Base-by-base conservation (phyloP, 2,888 invertebrate genomes). In the Cerceris ruficornis region DNA sequence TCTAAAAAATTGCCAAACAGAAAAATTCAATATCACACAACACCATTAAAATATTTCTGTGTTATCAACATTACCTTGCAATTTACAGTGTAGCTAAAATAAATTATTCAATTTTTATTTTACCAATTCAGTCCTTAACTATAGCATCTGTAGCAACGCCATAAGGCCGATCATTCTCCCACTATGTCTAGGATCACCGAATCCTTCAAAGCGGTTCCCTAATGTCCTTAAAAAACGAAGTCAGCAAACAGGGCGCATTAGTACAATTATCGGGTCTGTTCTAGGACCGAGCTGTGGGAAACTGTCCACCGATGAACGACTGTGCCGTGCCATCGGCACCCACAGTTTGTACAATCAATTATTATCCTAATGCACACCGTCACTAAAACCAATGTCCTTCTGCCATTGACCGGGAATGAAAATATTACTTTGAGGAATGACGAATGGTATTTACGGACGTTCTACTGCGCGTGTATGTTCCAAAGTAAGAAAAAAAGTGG, bases 251-350 rank as follows among this genome's bases (percentile, higher is more conserved):
- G 79, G 71, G 58, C 69, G 75, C 76, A 81, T 87, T 87, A 87
- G 87, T 84, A 87, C 86, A 87, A 87, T 87, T 87, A 87, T 87
- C 87, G 81, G 62, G 58, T 72, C 74, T 68, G 46, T 68, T 76
- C 76, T 72, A 72, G 69, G 67, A 61, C 54, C 55, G 57, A 67
- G 55, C 77, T 87, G 85, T 87, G 87, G 81, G 87, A 87, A 86
- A 86, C 72, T 54, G 73, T 78, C 58, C 75, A 75, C 52, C 65
- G 69, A 68, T 80, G 59, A 60, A 64, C 52, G 54, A 59, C 61
- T 43, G 14, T 68, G 75, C 57, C 57, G 9, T 55, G 59, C 11
- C 65, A 52, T 75, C 77, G 73, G 61, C 61, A 57, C 55, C 58
- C 57, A 59, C n/a, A 42, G 87, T 87, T 88, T 88, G 74, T 77